Percentiles rank a stretch among this genome's conserved stretches.
Evolutionary conservation across 2,797 vertebrate species (phyloP).

Genomic region (Anniella stebbinsi): DNA sequence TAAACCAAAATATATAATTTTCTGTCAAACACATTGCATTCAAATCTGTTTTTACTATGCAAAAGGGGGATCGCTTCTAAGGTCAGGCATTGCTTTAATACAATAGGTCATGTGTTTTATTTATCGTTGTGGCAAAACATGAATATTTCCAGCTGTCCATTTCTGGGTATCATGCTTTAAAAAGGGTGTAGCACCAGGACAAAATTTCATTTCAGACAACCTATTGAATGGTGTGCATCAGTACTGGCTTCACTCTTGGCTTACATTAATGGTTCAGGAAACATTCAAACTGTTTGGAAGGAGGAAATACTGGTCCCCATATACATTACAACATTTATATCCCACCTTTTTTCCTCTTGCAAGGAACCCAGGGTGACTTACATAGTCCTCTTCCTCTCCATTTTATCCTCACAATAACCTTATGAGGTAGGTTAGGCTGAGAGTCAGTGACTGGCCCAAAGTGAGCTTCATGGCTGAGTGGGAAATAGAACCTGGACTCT

Average conservation of each 20-base stretch:
- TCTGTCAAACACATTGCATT: background rate
- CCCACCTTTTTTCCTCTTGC: no score
- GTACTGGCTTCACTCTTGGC: background rate
- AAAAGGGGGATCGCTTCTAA: background rate
- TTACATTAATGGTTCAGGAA: background rate
- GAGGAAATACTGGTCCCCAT: background rate
- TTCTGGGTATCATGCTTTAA: background rate
- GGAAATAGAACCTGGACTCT: no score
- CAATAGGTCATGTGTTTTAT: background rate
- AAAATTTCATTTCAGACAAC: background rate
- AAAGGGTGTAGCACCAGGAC: background rate
- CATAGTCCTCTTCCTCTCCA: no score
- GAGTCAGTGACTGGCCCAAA: no score
- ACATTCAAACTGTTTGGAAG: background rate
- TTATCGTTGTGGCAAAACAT: background rate
- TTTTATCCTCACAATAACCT: no score
- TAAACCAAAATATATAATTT: background rate
- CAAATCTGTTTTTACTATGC: background rate
- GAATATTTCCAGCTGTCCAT: background rate
- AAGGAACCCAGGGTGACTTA: no score
- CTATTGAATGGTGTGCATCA: background rate
- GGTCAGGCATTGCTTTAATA: background rate
- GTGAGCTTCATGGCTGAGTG: no score
- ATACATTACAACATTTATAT: no score
- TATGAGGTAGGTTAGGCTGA: no score